These are phyloP conservation scores for Xanthia icteritia DNA, from an alignment of 2,888 invertebrate species.

Conservation along the genomic window DNA sequence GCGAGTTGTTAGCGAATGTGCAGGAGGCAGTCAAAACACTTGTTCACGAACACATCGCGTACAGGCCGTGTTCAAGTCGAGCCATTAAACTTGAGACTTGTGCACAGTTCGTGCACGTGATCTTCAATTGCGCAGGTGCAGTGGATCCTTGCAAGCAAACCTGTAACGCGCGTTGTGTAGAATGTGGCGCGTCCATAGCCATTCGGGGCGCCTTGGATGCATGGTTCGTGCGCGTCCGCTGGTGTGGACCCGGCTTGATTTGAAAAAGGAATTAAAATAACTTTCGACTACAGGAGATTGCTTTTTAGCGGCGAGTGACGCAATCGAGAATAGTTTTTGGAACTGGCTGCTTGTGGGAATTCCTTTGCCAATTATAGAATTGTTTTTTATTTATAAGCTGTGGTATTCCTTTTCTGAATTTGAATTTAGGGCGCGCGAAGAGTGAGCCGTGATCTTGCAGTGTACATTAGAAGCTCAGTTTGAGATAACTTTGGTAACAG, in stretches of 20 bases:
- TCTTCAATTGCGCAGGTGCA: too few species aligned
- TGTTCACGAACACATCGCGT: too few species aligned
- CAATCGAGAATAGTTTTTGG: conserved; percentile 51
- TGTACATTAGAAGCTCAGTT: neutral
- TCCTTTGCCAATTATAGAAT: conserved; percentile 62
- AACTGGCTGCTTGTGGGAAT: conserved; percentile 45
- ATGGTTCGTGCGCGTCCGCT: too few species aligned
- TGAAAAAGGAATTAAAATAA: conserved; percentile 63
- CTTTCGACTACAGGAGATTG: conserved; percentile 67
- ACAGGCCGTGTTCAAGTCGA: too few species aligned
- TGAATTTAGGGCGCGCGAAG: conserved; percentile 5
- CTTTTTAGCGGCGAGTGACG: conserved; percentile 71
- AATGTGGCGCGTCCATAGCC: too few species aligned
- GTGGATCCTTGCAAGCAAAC: too few species aligned
- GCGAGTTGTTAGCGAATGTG: too few species aligned
- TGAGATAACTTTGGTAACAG: neutral
- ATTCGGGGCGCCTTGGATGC: too few species aligned
- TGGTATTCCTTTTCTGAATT: conserved; percentile 30
- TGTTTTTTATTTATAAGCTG: conserved; percentile 26
- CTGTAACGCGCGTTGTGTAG: too few species aligned
- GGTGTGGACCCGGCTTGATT: conserved; percentile 2
- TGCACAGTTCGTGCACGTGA: too few species aligned
- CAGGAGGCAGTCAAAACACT: too few species aligned
- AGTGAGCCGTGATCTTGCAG: neutral
- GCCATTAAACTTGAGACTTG: too few species aligned